Evolutionary conservation across 2,113 vertebrate species (phyloP), one percentile per base, ranked within the genome.

Genomic region (Lanius ludovicianus): DNA sequence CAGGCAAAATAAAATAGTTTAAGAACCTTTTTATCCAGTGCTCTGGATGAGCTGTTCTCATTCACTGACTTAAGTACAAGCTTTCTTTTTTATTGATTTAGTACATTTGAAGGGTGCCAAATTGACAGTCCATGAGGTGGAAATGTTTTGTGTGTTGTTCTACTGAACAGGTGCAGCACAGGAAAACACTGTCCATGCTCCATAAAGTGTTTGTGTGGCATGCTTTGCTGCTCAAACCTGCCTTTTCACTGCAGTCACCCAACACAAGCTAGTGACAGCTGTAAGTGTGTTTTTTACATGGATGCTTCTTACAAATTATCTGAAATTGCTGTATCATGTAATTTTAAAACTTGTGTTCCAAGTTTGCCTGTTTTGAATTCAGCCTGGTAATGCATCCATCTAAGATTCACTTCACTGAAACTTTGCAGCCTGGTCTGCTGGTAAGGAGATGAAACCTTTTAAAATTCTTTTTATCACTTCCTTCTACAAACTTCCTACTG

Each of bases 21-120:
- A 87, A 93, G 83, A 87, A 92, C 23, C 10, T 92, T 97, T 98
- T 83, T 93, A 95, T 96, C 63, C 94, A 96, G 37, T 87, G 67
- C 91, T 97, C 27, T 90, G 55, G 83, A 86, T 65, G 88, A 97
- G 96, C 90, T 97, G 52, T 96, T 97, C 82, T 95, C 79, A 93
- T 96, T 97, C 79, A 95, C 93, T 96, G 87, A 97, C 87, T 67
- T 97, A 96, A 97, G 92, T 96, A 94, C 94, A 92, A 93, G 83
- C 85, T 95, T 97, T 65, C 9, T 69, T 59, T 76, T 74, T 52
- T 3, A 87, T 88, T 86, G 37, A 65, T 97, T 95, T 87, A 97
- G 89, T 96, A 83, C 56, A 78, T 95, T 91, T 96, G 96, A 97
- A 97, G 86, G 70, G 67, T 97, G 71, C 35, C 63, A 86, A 11